Evolutionary conservation across 2,888 invertebrate species (phyloP).

Genomic region (Agrilus mali): DNA sequence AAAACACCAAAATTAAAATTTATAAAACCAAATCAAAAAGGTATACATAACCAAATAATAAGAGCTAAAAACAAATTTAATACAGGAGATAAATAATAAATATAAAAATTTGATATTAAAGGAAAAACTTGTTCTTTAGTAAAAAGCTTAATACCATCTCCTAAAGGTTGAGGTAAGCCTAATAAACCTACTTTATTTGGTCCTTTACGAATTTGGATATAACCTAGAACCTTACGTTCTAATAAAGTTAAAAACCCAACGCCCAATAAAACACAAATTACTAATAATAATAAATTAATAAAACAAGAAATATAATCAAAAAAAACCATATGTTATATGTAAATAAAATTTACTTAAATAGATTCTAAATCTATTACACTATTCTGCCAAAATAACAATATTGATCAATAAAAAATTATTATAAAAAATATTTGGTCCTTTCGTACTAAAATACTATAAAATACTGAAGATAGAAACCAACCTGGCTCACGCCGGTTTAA

Average conservation of each 20-base stretch:
- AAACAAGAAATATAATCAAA: slow-evolving; percentile 15
- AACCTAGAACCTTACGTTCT: slow-evolving; percentile 58
- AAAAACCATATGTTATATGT: slow-evolving; percentile 42
- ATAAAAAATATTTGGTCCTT: slow-evolving; percentile 55
- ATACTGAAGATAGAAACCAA: slow-evolving; percentile 69
- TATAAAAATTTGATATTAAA: slow-evolving; percentile 43
- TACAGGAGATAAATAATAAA: slow-evolving; percentile 48
- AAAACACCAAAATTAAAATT: slow-evolving; percentile 46
- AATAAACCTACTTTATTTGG: slow-evolving; percentile 57
- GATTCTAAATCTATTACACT: slow-evolving; percentile 61
- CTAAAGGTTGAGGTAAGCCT: slow-evolving; percentile 56
- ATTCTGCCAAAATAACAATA: slow-evolving; percentile 49
- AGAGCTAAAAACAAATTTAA: slow-evolving; percentile 46
- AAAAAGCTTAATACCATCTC: slow-evolving; percentile 62
- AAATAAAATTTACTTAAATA: slow-evolving; percentile 43
- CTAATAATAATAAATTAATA: slow-evolving; percentile 36
- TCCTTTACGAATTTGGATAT: slow-evolving; percentile 61
- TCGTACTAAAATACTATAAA: slow-evolving; percentile 58
- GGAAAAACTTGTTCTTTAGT: slow-evolving; percentile 49
- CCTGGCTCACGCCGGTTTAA: slow-evolving; percentile 77
- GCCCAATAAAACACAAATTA: slow-evolving; percentile 48
- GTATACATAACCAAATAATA: slow-evolving; percentile 45
- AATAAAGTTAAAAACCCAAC: slow-evolving; percentile 62
- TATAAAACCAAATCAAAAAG: slow-evolving; percentile 40
- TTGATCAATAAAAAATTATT: slow-evolving; percentile 35